Conservation (phyloP, 2,888 invertebrate genomes). For the Eupithecia inturbata region DNA sequence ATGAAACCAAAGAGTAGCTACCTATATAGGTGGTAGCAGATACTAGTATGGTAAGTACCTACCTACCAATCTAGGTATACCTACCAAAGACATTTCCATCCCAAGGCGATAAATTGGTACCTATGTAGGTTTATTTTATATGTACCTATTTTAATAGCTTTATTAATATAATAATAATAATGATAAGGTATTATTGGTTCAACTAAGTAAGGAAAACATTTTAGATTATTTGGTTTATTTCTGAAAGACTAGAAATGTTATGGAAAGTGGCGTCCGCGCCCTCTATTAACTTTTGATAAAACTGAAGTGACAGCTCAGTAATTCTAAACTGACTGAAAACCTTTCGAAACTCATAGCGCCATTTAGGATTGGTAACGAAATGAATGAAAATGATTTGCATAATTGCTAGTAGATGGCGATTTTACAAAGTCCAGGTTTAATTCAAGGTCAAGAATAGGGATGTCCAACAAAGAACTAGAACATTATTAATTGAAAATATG, state of each 20-base stretch:
- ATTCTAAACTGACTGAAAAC: background rate
- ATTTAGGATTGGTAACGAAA: background rate
- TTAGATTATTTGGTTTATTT: no score
- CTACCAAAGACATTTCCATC: no score
- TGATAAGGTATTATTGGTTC: no score
- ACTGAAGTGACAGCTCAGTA: background rate
- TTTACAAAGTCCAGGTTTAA: background rate
- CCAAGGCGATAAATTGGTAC: no score
- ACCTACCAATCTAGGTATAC: no score
- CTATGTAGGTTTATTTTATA: no score
- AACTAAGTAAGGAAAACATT: no score
- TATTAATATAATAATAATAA: no score
- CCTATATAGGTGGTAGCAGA: background rate
- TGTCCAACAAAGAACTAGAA: background rate
- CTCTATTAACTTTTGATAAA: background rate
- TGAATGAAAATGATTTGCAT: background rate
- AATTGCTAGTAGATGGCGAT: slow-evolving; percentile 3
- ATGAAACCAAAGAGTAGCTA: slow-evolving; percentile 11
- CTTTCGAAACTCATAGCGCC: background rate
- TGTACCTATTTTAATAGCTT: no score
- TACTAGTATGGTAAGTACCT: no score
- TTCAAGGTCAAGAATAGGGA: slow-evolving; percentile 27
- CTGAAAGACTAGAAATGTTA: background rate
- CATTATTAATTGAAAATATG: no score
- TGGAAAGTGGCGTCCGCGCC: background rate